phyloP scores from a whole-genome alignment of 2,888 invertebrate species.

The Plemyria rubiginata region DNA sequence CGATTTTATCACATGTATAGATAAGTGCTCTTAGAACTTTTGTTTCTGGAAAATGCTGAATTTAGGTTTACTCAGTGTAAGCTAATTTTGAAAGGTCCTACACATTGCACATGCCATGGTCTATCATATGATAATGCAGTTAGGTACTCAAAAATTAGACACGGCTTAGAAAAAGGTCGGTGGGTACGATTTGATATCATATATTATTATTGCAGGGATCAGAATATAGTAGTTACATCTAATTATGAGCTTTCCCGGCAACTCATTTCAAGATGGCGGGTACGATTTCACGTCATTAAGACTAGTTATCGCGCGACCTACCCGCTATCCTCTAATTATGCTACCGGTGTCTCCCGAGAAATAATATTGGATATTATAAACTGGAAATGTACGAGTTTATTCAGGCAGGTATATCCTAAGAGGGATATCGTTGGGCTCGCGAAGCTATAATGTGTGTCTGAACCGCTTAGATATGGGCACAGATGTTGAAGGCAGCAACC shows the following conservation, averaged over 20 bases:
- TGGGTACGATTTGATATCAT: background rate
- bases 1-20: background rate
- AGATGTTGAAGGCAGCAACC: background rate
- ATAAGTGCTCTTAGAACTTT: background rate
- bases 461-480: constrained; percentile 1
- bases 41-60: background rate
- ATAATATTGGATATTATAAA: constrained; percentile 76
- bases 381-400: constrained; percentile 57
- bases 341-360: constrained; percentile 66
- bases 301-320: constrained; percentile 78
- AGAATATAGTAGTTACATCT: constrained; percentile 47
- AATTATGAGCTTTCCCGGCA: constrained; percentile 74
- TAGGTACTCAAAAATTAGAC: background rate
- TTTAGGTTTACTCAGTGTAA: no score
- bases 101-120: no score
- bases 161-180: background rate
- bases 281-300: constrained; percentile 77
- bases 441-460: background rate
- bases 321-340: constrained; percentile 76
- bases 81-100: no score
- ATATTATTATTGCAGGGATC: constrained; percentile 24
- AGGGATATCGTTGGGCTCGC: constrained; percentile 13
- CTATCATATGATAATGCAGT: no score
- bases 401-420: constrained; percentile 22
- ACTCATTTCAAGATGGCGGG: constrained; percentile 71